Evolutionary conservation across 2,888 invertebrate genomes (phyloP), one percentile per base, ranked within the genome.

Genomic region (Agonopterix arenella): DNA sequence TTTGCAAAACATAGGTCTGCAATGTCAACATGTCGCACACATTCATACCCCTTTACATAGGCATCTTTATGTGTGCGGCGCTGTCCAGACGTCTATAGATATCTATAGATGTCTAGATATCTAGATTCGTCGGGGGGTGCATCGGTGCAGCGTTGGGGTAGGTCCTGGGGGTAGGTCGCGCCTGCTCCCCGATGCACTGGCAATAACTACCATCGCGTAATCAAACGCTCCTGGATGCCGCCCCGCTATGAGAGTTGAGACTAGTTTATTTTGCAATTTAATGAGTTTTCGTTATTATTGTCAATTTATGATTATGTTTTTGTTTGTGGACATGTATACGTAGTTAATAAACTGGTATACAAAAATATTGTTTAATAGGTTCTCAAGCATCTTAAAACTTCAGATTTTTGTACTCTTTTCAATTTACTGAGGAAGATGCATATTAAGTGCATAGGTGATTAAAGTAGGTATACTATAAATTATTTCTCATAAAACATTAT

Each of bases 131-230:
- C 60, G 62, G 44, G 50, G 74, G 76, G 73, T 85, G 84, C 84
- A 84, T 78, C 76, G 75, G 58, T 84, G 85, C 85, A 84, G 61
- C 62, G 83, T 86, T 86, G 76, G 76, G 70, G 75, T 83, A 85
- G 85, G 85, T 85, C 76, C 71, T 66, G 73, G 72, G 78, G 81
- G 75, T 76, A 76, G 71, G 66, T 73, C 72, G 72, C 60, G 55
- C 57, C 59, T 51, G 49, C 50, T 51, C 28, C 28, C 28, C 28
- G 28, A 28, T 28, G 60, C 61, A 57, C 60, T 57, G 49, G 58
- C 64, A 66, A 68, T 62, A 57, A 56, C 55, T 66, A 69, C 70
- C 69, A 66, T 64, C 73, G 70, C 75, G 70, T 75, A 78, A 81
- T 83, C 76, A 80, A 78, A 76, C 67, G 68, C 65, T 65, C 28